Evolutionary conservation across 1,140 invertebrate species (phyloP).

Genomic region (Drosophila setifemur): DNA sequence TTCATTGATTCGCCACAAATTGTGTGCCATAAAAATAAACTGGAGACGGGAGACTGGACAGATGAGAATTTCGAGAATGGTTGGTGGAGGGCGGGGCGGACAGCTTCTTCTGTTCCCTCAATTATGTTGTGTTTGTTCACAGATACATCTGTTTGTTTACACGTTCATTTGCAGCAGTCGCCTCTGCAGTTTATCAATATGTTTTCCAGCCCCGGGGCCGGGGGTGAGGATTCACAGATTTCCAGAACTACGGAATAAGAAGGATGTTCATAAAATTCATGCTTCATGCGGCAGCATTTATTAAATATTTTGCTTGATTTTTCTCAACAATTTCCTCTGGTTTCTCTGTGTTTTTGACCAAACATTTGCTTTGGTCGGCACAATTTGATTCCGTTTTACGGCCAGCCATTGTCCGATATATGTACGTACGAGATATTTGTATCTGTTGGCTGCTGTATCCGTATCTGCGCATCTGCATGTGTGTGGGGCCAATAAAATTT

Average conservation of each 20-base stretch:
- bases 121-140: conserved; percentile 62
- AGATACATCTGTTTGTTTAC: conserved; percentile 53
- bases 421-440: conserved; percentile 3
- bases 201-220: conserved; percentile 9
- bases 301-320: conserved; percentile 45
- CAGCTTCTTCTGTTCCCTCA: conserved; percentile 1
- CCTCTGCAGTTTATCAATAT: conserved; percentile 44
- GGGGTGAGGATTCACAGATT: too few species aligned
- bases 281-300: conserved; percentile 43
- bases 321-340: conserved; percentile 16
- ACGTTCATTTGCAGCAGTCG: conserved; percentile 25
- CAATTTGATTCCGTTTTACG: conserved; percentile 73
- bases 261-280: conserved; percentile 18
- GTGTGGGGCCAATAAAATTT: conserved; percentile 61
- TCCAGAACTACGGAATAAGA: too few species aligned
- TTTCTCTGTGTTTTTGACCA: conserved; percentile 30
- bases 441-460: conserved; percentile 6
- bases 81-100: not conserved
- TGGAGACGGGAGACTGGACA: conserved; percentile 32
- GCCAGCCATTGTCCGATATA: conserved; percentile 52
- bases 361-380: conserved; percentile 63
- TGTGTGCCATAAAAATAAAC: conserved; percentile 75
- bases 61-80: not conserved
- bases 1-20: conserved; percentile 78
- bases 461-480: conserved; percentile 33